Evolutionary conservation across 1,140 invertebrate species (phyloP).

Genomic region (Hermetia illucens): DNA sequence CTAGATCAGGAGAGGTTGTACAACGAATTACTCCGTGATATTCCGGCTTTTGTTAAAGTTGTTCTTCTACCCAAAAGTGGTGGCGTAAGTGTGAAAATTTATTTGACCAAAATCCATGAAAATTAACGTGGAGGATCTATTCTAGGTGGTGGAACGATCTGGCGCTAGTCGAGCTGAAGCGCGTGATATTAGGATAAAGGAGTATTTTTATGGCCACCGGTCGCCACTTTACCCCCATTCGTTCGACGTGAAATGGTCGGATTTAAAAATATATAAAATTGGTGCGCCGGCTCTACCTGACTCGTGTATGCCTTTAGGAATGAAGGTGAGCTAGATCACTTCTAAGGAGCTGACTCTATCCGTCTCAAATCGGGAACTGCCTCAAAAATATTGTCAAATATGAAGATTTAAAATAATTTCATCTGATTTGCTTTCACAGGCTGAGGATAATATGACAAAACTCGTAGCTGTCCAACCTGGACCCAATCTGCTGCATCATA

Average conservation of each 20-base stretch:
- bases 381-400: too few species aligned
- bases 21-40: slow-evolving; percentile 84
- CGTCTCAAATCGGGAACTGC: background rate
- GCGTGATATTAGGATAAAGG: slow-evolving; percentile 66
- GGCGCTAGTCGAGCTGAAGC: slow-evolving; percentile 53
- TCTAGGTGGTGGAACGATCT: slow-evolving; percentile 71
- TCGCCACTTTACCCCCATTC: slow-evolving; percentile 82
- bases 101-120: background rate
- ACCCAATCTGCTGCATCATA: slow-evolving; percentile 66
- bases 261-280: slow-evolving; percentile 87
- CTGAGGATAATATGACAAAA: slow-evolving; percentile 84
- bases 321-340: slow-evolving; percentile 48
- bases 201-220: slow-evolving; percentile 90
- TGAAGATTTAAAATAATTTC: background rate
- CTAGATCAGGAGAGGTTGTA: slow-evolving; percentile 93
- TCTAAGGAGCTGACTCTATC: background rate
- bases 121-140: background rate
- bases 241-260: slow-evolving; percentile 76
- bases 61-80: slow-evolving; percentile 92
- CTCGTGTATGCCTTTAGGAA: slow-evolving; percentile 89
- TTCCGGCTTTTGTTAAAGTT: slow-evolving; percentile 86
- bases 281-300: slow-evolving; percentile 84
- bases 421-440: slow-evolving; percentile 11
- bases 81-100: slow-evolving; percentile 56
- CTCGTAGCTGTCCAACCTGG: slow-evolving; percentile 67